Percentiles rank a stretch among this genome's conserved stretches.
These are phyloP conservation scores for Adoxophyes honmai DNA, from an alignment of 1,140 invertebrate genomes.

Conservation along the genomic window DNA sequence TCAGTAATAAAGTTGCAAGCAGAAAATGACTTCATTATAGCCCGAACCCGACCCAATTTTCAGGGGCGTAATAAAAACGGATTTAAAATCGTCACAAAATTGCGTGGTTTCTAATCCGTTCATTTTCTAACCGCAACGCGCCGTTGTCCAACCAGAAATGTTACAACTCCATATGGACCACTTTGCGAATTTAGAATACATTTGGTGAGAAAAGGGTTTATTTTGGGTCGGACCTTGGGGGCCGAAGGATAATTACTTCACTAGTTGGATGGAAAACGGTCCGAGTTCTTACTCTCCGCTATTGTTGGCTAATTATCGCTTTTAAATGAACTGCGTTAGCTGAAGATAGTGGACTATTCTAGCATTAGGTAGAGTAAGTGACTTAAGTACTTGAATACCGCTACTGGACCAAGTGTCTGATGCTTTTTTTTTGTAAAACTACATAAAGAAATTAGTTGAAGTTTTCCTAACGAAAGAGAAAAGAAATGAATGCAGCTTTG, in stretches of 20 bases:
- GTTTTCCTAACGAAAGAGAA: no score
- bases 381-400: no score
- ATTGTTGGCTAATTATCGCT: slow-evolving; percentile 31
- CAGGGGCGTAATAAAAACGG: slow-evolving; percentile 2
- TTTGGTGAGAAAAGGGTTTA: background rate
- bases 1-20: background rate
- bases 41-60: background rate
- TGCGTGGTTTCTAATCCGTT: background rate
- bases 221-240: background rate
- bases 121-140: slow-evolving; percentile 3
- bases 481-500: no score
- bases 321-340: slow-evolving; percentile 20
- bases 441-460: no score
- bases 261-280: slow-evolving; percentile 1
- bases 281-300: slow-evolving; percentile 15
- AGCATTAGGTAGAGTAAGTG: background rate
- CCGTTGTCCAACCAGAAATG: background rate
- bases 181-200: background rate
- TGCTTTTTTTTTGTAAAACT: no score
- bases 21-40: slow-evolving; percentile 4
- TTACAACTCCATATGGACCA: background rate
- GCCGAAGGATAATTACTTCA: background rate
- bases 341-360: background rate
- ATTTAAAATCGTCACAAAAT: slow-evolving; percentile 5
- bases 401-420: no score